Evolutionary conservation across 1,140 invertebrate species (phyloP), one percentile per base, ranked within the genome.

Genomic region (Conus ventricosus): DNA sequence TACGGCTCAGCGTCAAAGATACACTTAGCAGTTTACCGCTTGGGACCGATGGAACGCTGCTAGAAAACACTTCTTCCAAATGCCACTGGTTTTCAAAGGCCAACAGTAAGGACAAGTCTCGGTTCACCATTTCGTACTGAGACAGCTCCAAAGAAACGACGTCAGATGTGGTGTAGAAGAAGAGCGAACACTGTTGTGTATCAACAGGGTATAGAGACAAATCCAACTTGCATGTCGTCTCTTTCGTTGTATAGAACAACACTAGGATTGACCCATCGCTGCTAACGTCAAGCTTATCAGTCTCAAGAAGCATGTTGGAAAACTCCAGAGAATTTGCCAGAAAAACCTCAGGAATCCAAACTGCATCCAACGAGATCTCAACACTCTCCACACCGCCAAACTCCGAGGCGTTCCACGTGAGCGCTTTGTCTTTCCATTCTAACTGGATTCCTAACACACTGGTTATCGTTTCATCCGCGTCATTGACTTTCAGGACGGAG

Each of bases 311-410:
- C 0, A 87, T 20, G 23, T 51, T 55, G 20, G 85, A 85, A 13
- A 83, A 86, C 10, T 89, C 75, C 60, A 90, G 51, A n/a, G 89
- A 89, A 91, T 96, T 96, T 89, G 96, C 95, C 5, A 96, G 91
- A 6, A 96, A 95, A 89, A 96, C 95, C 81, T 96, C 95, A 0
- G 96, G 96, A 5, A 95, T 91, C 96, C 96, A 96, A 55, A 96
- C 94, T 54, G 92, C 92, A 54, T 95, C 93, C 83, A 94, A 95
- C 4, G 95, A 95, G 20, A 96, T 91, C 7, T 95, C 90, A n/a
- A 96, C 94, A 27, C 91, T 94, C 67, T 92, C 92, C 11, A 96
- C 90, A 23, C 94, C 94, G 17, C 91, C 93, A 91, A 94, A 96
- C 11, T 96, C 93, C 17, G 88, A 88, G 6, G 96, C 94, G 89